Evolutionary conservation across 2,888 invertebrate species (phyloP), one percentile per base, ranked within the genome.

Genomic region (Biston stratarius): DNA sequence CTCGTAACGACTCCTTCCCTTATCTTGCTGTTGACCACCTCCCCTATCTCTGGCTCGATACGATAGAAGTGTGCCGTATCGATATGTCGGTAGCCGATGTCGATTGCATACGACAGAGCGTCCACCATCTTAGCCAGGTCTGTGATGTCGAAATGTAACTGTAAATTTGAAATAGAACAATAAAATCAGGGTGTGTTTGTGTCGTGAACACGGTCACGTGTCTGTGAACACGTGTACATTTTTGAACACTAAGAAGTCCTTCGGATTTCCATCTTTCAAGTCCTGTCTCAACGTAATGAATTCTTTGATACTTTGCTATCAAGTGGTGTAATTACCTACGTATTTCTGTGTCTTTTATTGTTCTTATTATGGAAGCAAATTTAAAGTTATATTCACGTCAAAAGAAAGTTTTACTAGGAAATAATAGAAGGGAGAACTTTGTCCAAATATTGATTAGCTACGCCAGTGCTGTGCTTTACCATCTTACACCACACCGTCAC

Each of bases 81-180:
- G 67, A 97, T 94, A 80, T 96, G 96, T 0, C 97, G 94, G 81
- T 97, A 97, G 0, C 97, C 97, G 48, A 95, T 88, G 74, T 97
- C 96, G 62, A 97, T 96, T 6, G 97, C 97, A 77, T 96, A 95
- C 64, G 95, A 95, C 6, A 97, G 94, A 0, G 96, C 77, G 73
- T 96, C 95, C 0, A 92, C 59, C 70, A 92, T 70, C 62, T 87
- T 86, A 0, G 87, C 85, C 0, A 79, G 44, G 9, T 85, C 90
- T 0, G 72, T 59, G 0, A 72, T 45, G 11, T 77, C 65, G 45
- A 89, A 83, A 5, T 79, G 81, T 0, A 59, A 33, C 92, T 92
- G 80, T 6, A 1, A 33, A 42, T 44, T 8, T 15, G 5, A 10
- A 53, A 45, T 24, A 38, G 3, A 24, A 24, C 24, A 24, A 24